Evolutionary conservation across 2,113 vertebrate genomes (phyloP).

Genomic region (Ancistrus triradiatus): DNA sequence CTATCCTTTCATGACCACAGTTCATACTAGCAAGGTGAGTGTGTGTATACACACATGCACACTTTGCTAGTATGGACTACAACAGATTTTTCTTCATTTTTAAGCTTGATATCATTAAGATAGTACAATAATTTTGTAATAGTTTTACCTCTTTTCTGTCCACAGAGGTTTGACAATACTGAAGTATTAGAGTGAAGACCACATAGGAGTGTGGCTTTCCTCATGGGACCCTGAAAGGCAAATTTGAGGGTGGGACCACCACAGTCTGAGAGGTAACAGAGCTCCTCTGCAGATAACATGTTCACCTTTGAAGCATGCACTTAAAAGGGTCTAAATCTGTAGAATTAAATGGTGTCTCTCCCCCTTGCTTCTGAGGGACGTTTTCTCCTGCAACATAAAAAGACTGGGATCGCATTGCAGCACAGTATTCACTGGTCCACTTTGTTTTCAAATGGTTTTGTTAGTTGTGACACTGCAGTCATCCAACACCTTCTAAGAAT

Average conservation of each 20-base stretch:
- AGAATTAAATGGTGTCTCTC: constrained; percentile 66
- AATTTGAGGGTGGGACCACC: constrained; percentile 37
- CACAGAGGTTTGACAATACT: not conserved
- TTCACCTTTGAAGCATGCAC: constrained; percentile 72
- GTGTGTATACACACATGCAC: too few relatives aligned
- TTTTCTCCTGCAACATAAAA: constrained; percentile 68
- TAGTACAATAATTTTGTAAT: too few relatives aligned
- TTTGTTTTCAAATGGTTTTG: constrained; percentile 84
- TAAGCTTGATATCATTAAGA: too few relatives aligned
- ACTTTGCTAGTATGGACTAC: too few relatives aligned
- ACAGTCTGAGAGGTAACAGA: constrained; percentile 49
- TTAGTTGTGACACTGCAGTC: constrained; percentile 80
- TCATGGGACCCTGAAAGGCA: constrained; percentile 10
- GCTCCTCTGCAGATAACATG: constrained; percentile 60
- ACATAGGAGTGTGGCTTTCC: not conserved
- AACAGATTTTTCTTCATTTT: too few relatives aligned
- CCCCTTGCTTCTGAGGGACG: constrained; percentile 65
- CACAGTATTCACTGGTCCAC: constrained; percentile 71
- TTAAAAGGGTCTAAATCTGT: constrained; percentile 60
- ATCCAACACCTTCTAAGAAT: constrained; percentile 77
- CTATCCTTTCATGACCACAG: too few relatives aligned
- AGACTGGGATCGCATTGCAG: constrained; percentile 64
- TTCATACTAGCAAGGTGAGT: too few relatives aligned
- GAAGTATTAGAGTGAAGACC: not conserved
- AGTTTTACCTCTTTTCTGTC: not conserved